phyloP scores from a whole-genome alignment of 2,888 invertebrate genomes.

The Eudasyphora cyanicolor region DNA sequence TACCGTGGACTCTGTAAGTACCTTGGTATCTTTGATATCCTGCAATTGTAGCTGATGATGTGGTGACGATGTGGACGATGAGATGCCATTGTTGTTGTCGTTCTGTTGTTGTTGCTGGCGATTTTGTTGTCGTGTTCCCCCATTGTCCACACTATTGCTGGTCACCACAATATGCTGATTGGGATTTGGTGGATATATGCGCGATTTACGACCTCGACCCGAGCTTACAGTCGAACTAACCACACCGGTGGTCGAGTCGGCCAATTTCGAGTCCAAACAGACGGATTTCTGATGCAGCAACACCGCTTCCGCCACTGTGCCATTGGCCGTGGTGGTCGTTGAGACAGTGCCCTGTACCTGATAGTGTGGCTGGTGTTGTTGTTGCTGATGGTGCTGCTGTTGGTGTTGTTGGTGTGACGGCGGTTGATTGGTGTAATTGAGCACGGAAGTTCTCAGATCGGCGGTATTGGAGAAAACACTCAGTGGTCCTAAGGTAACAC shows the following conservation, averaged over 20 bases:
- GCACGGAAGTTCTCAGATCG: slow-evolving; percentile 77
- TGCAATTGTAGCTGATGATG: slow-evolving; percentile 72
- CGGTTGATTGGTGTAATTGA: slow-evolving; percentile 77
- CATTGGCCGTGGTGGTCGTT: slow-evolving; percentile 50
- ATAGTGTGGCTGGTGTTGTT: slow-evolving; percentile 59
- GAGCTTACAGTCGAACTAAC: slow-evolving; percentile 70
- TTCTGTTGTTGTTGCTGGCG: slow-evolving; percentile 63
- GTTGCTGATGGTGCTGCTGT: slow-evolving; percentile 77
- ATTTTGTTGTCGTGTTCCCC: slow-evolving; percentile 69
- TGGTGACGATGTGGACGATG: slow-evolving; percentile 77
- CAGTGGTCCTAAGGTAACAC: slow-evolving; percentile 82
- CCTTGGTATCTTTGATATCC: slow-evolving; percentile 78
- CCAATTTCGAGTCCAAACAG: slow-evolving; percentile 65
- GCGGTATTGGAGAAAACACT: slow-evolving; percentile 79
- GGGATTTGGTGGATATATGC: slow-evolving; percentile 75
- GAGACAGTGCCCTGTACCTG: slow-evolving; percentile 50
- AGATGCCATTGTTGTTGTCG: slow-evolving; percentile 69
- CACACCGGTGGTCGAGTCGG: slow-evolving; percentile 68
- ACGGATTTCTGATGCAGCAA: slow-evolving; percentile 60
- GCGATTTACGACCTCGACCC: slow-evolving; percentile 74
- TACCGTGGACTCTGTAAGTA: slow-evolving; percentile 60
- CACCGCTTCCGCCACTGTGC: slow-evolving; percentile 40
- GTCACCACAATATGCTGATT: slow-evolving; percentile 77
- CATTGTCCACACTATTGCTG: slow-evolving; percentile 76
- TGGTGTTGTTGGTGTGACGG: slow-evolving; percentile 69